Evolutionary conservation across 2,888 invertebrate species (phyloP).

Genomic region (Aquatica leii): DNA sequence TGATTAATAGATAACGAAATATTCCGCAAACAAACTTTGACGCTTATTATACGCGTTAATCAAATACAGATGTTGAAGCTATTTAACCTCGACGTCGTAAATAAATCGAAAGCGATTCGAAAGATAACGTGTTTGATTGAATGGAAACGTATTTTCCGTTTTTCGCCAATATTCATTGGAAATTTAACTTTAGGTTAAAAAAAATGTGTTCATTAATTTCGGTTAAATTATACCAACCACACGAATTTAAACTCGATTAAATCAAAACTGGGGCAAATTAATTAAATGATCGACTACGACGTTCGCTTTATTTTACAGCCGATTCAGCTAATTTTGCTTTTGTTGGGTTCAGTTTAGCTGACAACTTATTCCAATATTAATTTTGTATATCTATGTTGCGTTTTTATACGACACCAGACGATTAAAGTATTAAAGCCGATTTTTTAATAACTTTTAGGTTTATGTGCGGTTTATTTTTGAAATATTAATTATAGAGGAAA

Average conservation of each 20-base stretch:
- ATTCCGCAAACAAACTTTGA: neutral
- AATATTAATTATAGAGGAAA: no score
- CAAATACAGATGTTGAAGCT: neutral
- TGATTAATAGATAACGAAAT: conserved; percentile 2
- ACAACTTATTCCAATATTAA: no score
- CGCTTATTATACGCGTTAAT: neutral
- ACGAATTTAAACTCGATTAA: neutral
- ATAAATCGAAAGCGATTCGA: neutral
- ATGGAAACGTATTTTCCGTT: no score
- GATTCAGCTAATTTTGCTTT: neutral
- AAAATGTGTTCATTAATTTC: neutral
- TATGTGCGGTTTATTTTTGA: no score
- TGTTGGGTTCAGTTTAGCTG: no score
- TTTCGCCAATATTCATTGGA: no score
- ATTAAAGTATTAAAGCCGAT: no score
- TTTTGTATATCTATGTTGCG: no score
- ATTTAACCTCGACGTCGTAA: neutral
- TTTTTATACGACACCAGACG: no score
- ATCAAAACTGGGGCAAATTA: neutral
- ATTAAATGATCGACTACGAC: neutral
- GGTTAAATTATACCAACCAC: neutral
- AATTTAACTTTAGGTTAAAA: no score
- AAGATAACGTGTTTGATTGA: no score
- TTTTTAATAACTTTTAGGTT: no score
- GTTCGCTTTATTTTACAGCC: neutral